Evolutionary conservation across 2,888 invertebrate genomes (phyloP).

Genomic region (Eristalis pertinax): DNA sequence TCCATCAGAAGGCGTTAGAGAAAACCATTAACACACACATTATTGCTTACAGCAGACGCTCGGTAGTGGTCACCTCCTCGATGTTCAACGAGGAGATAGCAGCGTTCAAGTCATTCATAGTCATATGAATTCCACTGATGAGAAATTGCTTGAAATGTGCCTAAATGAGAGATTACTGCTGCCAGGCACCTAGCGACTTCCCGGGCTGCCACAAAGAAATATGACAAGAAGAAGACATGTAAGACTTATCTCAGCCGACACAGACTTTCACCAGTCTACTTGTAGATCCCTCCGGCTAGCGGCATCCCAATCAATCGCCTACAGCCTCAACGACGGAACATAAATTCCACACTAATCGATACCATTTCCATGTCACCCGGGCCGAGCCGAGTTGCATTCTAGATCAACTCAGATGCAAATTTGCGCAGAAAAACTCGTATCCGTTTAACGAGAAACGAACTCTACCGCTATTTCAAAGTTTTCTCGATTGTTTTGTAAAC

Average conservation of each 20-base stretch:
- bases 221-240: neutral
- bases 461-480: neutral
- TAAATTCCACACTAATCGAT: neutral
- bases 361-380: neutral
- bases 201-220: neutral
- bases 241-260: neutral
- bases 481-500: constrained; percentile 11
- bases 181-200: no score
- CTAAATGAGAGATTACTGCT: no score
- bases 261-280: neutral
- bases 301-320: neutral
- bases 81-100: no score
- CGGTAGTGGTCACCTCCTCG: no score
- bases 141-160: no score
- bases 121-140: no score
- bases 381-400: neutral
- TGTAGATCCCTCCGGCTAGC: neutral
- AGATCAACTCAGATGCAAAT: neutral
- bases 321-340: neutral
- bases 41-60: no score
- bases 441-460: neutral
- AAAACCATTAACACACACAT: no score
- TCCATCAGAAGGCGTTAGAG: no score
- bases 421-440: neutral
- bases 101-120: no score